These are phyloP conservation scores for Coregonus suidteri DNA, from an alignment of 2,797 vertebrate genomes.

Conservation along the genomic window DNA sequence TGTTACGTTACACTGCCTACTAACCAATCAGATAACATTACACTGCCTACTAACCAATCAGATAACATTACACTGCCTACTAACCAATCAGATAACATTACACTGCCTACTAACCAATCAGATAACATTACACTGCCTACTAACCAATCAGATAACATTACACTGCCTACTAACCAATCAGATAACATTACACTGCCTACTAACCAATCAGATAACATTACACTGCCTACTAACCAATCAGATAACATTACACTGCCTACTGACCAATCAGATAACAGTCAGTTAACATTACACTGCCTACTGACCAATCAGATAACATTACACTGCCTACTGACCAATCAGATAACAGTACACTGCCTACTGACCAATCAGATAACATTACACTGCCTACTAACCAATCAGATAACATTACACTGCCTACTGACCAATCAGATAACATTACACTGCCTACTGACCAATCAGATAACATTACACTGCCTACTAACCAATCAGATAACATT, in stretches of 20 bases:
- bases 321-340: too few species aligned
- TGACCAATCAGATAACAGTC: constrained; percentile 63
- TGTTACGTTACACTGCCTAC: constrained; percentile 91
- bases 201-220: constrained; percentile 83
- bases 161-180: background rate
- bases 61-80: background rate
- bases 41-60: constrained; percentile 84
- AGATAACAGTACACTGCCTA: too few species aligned
- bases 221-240: constrained; percentile 78
- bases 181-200: constrained; percentile 88
- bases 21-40: constrained; percentile 63
- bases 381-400: constrained; percentile 84
- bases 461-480: background rate
- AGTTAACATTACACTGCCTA: background rate
- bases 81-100: too few species aligned
- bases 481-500: constrained; percentile 64
- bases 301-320: too few species aligned
- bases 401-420: constrained; percentile 87
- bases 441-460: constrained; percentile 84
- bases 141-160: too few species aligned
- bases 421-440: constrained; percentile 82
- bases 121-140: too few species aligned
- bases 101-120: too few species aligned
- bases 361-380: constrained; percentile 34
- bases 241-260: constrained; percentile 90